These are phyloP conservation scores for Heteronetta atricapilla DNA, from an alignment of 2,113 vertebrate genomes.

Conservation along the genomic window DNA sequence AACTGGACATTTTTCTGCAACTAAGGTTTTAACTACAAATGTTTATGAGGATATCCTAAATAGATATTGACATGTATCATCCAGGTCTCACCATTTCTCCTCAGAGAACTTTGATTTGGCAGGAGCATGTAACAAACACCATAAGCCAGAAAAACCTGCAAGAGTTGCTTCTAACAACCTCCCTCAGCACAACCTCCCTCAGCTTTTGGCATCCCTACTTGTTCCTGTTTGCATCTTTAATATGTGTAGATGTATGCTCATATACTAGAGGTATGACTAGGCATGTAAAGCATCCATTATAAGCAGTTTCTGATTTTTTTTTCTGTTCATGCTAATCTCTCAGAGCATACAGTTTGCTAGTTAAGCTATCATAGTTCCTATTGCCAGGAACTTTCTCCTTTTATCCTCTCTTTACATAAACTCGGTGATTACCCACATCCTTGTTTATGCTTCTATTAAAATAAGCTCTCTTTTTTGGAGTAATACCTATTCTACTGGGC, in stretches of 20 bases:
- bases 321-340: neutral
- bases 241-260: slow-evolving; percentile 1
- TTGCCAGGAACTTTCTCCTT: neutral
- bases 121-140: neutral
- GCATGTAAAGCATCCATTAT: slow-evolving; percentile 30
- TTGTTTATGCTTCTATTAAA: neutral
- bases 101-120: neutral
- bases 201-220: neutral
- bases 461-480: neutral
- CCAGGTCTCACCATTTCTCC: neutral
- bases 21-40: neutral
- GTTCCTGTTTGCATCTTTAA: slow-evolving; percentile 24
- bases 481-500: neutral
- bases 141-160: neutral
- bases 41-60: neutral
- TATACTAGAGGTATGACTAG: neutral
- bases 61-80: neutral
- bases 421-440: neutral
- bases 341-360: neutral
- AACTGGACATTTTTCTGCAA: neutral
- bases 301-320: slow-evolving; percentile 14
- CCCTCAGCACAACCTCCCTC: neutral
- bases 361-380: neutral
- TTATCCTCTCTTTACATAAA: neutral
- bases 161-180: neutral